A percentile compares a stretch with the other conserved stretches of the same genome.
These are phyloP conservation scores for Scaeva pyrastri DNA, from an alignment of 2,888 invertebrate genomes.

Conservation along the genomic window DNA sequence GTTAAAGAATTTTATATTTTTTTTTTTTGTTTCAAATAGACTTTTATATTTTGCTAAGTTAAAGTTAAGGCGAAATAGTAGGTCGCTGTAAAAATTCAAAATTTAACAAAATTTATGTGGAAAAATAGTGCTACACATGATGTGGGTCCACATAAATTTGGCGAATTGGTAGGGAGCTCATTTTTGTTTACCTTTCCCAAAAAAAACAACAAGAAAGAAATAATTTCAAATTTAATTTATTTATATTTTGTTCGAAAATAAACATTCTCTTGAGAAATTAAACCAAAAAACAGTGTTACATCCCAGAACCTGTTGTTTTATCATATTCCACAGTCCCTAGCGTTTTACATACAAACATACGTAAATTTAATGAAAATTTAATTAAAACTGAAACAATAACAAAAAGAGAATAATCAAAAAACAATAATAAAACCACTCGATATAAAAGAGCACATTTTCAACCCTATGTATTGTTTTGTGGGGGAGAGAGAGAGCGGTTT, in stretches of 20 bases:
- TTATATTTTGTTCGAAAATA: not conserved
- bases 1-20: conserved; percentile 24
- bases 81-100: conserved; percentile 54
- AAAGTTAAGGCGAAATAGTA: conserved; percentile 70
- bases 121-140: not conserved
- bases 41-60: conserved; percentile 39
- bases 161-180: not conserved
- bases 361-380: conserved; percentile 19
- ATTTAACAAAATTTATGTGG: not conserved
- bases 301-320: not conserved
- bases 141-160: conserved; percentile 44
- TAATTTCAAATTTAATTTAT: conserved; percentile 3
- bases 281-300: not conserved
- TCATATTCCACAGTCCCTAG: conserved; percentile 25
- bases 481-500: no score
- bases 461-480: not conserved
- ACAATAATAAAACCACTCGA: conserved; percentile 20
- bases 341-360: not conserved
- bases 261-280: conserved; percentile 51
- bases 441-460: not conserved
- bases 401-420: conserved; percentile 37
- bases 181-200: not conserved
- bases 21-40: conserved; percentile 28
- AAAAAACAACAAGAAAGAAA: not conserved
- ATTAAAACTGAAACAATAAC: conserved; percentile 47